These are phyloP conservation scores for Rambutsinella grinnellia DNA, from an alignment of 2,888 invertebrate genomes.

Conservation along the genomic window DNA sequence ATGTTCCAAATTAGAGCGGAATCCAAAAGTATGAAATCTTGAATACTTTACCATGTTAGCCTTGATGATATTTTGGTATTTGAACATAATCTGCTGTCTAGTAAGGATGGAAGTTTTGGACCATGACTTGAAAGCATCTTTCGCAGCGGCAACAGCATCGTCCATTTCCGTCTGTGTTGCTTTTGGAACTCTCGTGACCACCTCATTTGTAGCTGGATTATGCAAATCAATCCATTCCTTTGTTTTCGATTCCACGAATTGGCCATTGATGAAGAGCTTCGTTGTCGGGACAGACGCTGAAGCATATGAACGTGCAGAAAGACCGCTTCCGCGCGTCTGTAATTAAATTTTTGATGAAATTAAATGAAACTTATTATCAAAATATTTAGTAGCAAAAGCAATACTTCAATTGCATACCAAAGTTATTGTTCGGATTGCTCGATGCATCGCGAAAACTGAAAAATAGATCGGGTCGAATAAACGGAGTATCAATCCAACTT, in stretches of 20 bases:
- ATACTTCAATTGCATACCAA: slow-evolving; percentile 34
- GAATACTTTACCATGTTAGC: slow-evolving; percentile 78
- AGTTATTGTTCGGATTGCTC: slow-evolving; percentile 32
- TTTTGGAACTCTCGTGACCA: slow-evolving; percentile 86
- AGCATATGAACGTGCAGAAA: slow-evolving; percentile 9
- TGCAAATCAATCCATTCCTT: slow-evolving; percentile 95
- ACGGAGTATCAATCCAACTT: no score
- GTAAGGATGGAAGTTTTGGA: slow-evolving; percentile 91
- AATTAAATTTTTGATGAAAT: no score
- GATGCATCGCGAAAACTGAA: no score
- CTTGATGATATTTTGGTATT: slow-evolving; percentile 85
- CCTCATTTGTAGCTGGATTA: slow-evolving; percentile 93
- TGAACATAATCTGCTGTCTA: slow-evolving; percentile 93
- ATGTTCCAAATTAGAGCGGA: slow-evolving; percentile 10
- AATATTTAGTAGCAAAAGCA: not conserved
- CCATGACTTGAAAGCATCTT: slow-evolving; percentile 87
- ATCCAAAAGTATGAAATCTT: not conserved
- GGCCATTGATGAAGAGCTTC: slow-evolving; percentile 95
- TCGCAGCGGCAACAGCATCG: slow-evolving; percentile 87
- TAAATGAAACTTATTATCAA: no score
- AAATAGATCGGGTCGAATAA: no score
- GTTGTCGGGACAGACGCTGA: slow-evolving; percentile 77
- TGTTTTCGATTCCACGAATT: slow-evolving; percentile 92
- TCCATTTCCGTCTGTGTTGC: slow-evolving; percentile 91
- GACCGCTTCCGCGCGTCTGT: not conserved